These are phyloP conservation scores for Pinna nobilis DNA, from an alignment of 1,140 invertebrate species.

Conservation along the genomic window DNA sequence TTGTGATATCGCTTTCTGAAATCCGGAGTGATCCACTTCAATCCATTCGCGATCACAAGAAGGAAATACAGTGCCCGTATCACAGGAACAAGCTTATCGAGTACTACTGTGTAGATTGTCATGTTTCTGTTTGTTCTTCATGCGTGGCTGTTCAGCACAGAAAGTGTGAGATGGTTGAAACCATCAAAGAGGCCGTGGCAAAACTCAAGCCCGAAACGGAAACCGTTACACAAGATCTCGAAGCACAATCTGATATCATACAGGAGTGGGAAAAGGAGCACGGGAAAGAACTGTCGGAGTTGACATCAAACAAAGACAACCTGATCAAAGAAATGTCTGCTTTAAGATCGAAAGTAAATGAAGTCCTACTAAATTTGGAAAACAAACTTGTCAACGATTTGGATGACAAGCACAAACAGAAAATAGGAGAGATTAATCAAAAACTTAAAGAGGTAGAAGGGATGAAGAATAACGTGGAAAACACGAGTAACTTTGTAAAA, in stretches of 20 bases:
- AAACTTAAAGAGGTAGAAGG: conserved; percentile 49
- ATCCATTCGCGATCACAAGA: conserved; percentile 43
- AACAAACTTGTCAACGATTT: conserved; percentile 40
- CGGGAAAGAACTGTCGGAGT: conserved; percentile 47
- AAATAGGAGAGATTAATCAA: conserved; percentile 40
- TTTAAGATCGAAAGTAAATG: conserved; percentile 46
- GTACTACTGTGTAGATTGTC: conserved; percentile 58
- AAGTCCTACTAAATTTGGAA: conserved; percentile 47
- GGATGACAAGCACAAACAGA: conserved; percentile 48
- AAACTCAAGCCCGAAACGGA: conserved; percentile 57
- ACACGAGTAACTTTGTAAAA: conserved; percentile 47
- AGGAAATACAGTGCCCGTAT: conserved; percentile 51
- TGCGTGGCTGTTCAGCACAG: conserved; percentile 56
- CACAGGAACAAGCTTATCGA: conserved; percentile 54
- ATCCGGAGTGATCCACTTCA: conserved; percentile 51
- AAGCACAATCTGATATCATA: conserved; percentile 41
- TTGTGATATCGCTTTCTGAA: conserved; percentile 48
- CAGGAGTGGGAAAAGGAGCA: conserved; percentile 52
- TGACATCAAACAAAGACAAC: conserved; percentile 45
- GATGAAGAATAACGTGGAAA: conserved; percentile 52
- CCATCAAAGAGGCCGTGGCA: conserved; percentile 49
- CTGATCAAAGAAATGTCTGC: conserved; percentile 47
- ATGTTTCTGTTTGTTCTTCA: conserved; percentile 47
- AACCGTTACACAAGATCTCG: conserved; percentile 45
- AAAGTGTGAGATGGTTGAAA: conserved; percentile 56